phyloP scores from a whole-genome alignment of 1,140 invertebrate genomes.

The Aphelenchoides fujianensis region DNA sequence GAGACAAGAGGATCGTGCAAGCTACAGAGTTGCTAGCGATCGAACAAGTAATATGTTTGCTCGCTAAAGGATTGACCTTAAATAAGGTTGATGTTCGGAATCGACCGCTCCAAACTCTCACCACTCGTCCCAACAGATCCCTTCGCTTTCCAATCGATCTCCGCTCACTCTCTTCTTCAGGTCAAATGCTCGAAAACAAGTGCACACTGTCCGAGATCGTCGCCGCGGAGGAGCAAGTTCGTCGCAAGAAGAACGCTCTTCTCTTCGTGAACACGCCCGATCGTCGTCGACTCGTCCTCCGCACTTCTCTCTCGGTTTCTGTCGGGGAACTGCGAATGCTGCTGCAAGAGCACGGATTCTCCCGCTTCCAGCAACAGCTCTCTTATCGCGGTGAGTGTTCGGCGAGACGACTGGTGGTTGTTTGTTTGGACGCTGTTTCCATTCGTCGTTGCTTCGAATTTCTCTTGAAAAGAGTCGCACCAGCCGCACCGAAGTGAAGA shows the following conservation, averaged over 20 bases:
- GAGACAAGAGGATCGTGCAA: too few species aligned
- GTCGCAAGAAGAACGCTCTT: background rate
- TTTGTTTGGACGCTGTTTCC: background rate
- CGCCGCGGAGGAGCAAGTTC: background rate
- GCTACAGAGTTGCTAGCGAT: too few species aligned
- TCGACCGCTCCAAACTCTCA: background rate
- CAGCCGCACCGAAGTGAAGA: too few species aligned
- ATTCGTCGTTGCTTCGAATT: background rate
- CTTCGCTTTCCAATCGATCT: too few species aligned
- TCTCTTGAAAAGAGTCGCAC: too few species aligned
- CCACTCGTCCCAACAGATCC: too few species aligned
- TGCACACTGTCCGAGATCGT: background rate
- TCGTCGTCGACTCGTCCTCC: background rate
- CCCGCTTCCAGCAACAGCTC: background rate
- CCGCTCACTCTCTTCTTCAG: too few species aligned
- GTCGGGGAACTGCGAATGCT: background rate
- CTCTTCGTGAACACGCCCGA: background rate
- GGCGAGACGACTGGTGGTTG: background rate
- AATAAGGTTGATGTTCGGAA: too few species aligned
- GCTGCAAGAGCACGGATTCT: background rate
- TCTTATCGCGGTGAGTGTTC: background rate
- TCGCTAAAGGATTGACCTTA: too few species aligned
- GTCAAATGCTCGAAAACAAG: background rate
- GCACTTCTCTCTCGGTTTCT: background rate
- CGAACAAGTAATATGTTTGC: too few species aligned